Percentiles rank a stretch among this genome's conserved stretches.
Evolutionary conservation across 1,140 invertebrate genomes (phyloP).

Genomic region (Callitettix versicolor): DNA sequence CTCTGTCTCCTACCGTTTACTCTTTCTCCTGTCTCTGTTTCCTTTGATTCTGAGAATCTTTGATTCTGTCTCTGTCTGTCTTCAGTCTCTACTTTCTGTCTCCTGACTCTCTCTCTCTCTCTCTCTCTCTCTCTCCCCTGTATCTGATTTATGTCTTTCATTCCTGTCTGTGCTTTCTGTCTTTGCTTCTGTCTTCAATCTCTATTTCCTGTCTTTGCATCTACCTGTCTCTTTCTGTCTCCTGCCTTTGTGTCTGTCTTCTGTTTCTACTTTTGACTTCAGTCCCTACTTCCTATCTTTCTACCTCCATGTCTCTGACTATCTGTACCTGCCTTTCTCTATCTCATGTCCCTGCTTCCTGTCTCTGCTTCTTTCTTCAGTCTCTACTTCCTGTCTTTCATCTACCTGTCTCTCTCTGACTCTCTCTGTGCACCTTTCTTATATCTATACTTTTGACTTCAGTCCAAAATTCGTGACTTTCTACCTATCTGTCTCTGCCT

Average conservation of each 20-base stretch:
- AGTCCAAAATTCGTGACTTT: neutral
- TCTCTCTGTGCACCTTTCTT: neutral
- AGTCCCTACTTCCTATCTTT: neutral
- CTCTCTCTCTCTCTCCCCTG: neutral
- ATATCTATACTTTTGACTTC: neutral
- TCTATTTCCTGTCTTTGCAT: neutral
- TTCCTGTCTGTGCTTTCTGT: neutral
- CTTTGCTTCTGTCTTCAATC: neutral
- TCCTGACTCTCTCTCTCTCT: constrained; percentile 14
- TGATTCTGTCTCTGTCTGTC: constrained; percentile 7
- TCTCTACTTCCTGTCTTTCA: constrained; percentile 1
- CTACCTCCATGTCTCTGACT: constrained; percentile 7
- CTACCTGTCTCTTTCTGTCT: neutral
- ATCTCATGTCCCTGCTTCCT: constrained; percentile 1
- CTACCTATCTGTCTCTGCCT: constrained; percentile 1
- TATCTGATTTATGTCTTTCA: neutral
- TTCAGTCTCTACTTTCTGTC: constrained; percentile 7
- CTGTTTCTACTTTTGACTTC: constrained; percentile 1
- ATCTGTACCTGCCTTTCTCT: neutral
- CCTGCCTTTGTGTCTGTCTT: constrained; percentile 6
- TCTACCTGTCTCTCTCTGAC: neutral
- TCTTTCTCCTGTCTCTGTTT: too few relatives aligned
- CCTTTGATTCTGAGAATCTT: constrained; percentile 6
- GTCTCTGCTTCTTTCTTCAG: constrained; percentile 1
- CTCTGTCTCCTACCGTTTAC: too few relatives aligned